phyloP scores from a whole-genome alignment of 2,113 vertebrate genomes.

The Amblyopsis rosae region DNA sequence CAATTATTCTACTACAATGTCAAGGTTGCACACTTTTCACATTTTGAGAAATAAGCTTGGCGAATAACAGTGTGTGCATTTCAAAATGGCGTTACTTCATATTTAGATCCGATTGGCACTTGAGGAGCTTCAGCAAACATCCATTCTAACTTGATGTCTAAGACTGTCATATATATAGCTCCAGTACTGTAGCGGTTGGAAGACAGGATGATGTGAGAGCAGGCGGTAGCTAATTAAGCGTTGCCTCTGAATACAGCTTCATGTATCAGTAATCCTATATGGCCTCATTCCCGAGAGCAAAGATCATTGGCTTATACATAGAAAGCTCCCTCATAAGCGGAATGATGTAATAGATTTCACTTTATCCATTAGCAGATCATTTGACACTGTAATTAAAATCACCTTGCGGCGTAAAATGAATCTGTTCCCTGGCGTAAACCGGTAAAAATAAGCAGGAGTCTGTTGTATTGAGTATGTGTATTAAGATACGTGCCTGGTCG shows the following conservation, averaged over 20 bases:
- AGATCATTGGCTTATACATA: constrained; percentile 44
- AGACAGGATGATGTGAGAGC: constrained; percentile 45
- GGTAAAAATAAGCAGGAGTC: constrained; percentile 61
- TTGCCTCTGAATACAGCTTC: constrained; percentile 55
- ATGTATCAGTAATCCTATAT: constrained; percentile 67
- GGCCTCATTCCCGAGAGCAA: constrained; percentile 56
- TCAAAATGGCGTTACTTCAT: constrained; percentile 22
- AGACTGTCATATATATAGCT: constrained; percentile 28
- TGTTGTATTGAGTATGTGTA: constrained; percentile 38
- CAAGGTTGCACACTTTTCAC: constrained; percentile 46
- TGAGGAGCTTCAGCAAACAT: constrained; percentile 29
- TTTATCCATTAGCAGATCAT: constrained; percentile 75
- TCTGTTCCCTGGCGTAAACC: constrained; percentile 58
- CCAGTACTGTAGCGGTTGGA: constrained; percentile 35
- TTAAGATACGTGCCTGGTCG: constrained; percentile 21
- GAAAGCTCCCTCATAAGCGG: constrained; percentile 58
- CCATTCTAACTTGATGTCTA: constrained; percentile 44
- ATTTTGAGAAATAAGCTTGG: constrained; percentile 22
- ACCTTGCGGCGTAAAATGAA: constrained; percentile 67
- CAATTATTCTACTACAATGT: constrained; percentile 53
- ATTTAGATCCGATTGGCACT: constrained; percentile 30
- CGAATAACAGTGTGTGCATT: constrained; percentile 19
- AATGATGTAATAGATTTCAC: constrained; percentile 69
- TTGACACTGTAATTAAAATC: constrained; percentile 79
- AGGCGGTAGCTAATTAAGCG: constrained; percentile 60